These are phyloP conservation scores for Ammospiza maritima DNA, from an alignment of 2,797 vertebrate species.

Conservation along the genomic window DNA sequence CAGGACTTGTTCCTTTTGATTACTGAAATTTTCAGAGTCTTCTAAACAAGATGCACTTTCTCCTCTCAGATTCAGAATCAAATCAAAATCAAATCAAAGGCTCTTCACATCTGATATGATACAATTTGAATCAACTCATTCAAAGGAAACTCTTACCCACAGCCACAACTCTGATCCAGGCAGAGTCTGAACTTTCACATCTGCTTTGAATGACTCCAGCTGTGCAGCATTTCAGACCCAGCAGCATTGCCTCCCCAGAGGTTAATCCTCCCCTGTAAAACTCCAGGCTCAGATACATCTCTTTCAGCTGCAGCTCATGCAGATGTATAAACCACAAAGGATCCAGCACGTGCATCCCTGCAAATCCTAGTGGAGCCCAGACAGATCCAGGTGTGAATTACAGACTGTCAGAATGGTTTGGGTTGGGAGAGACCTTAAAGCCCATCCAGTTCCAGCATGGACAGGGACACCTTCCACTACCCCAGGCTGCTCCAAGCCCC, in stretches of 20 bases:
- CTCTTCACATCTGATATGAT: background rate
- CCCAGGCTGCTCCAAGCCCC: background rate
- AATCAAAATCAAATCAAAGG: background rate
- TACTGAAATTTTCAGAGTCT: background rate
- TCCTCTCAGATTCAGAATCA: background rate
- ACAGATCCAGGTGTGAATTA: background rate
- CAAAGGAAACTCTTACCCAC: background rate
- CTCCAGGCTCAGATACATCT: background rate
- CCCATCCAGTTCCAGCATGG: background rate
- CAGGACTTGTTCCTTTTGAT: background rate
- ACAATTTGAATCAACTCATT: background rate
- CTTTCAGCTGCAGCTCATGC: background rate
- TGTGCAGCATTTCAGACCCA: background rate
- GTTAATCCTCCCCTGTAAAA: background rate
- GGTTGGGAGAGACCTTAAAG: background rate
- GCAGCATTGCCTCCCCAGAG: background rate
- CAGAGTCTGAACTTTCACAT: background rate
- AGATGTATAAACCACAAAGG: background rate
- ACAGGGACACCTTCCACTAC: background rate
- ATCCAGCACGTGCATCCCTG: fast-evolving
- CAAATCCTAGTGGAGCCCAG: background rate
- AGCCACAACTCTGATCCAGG: background rate
- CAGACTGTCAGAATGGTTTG: background rate
- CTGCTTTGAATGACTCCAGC: background rate
- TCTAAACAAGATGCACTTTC: background rate